Evolutionary conservation across 2,113 vertebrate species (phyloP), one percentile per base, ranked within the genome.

Genomic region (Charina bottae): DNA sequence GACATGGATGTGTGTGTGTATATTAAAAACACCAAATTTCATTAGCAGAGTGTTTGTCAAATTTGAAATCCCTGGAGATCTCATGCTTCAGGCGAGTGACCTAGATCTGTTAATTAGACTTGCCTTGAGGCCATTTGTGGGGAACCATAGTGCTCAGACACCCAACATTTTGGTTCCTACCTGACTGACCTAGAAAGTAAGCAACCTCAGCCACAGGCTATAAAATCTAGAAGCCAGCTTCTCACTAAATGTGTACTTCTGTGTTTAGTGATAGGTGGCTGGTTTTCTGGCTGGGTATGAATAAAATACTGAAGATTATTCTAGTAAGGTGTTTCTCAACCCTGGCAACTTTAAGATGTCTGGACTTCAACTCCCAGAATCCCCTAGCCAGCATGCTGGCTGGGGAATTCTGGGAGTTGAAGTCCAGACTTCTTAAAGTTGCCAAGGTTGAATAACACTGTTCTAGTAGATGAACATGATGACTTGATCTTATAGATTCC

Each of bases 101-200:
- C 89, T 83, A 90, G 21, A 55, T 56, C 37, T 83, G 54, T 83
- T 83, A 23, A 90, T 90, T 33, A 90, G 64, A 26, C 17, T 42
- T 83, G 49, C 33, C 53, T 56, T 53, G 53, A 33, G 53, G 10
- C 33, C 33, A 37, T 54, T 24, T 83, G 53, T 54, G 55, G 68
- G 53, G 68, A 37, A 89, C 15, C 11, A 55, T 8, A 56, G 7
- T 37, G 21, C 49, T 56, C n/a, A 90, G 72, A 54, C 53, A 90
- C 53, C 89, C 33, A 83, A 83, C 56, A 58, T 23, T 24, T 56
- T 90, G n/a, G 33, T 72, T 54, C 37, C 49, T 89, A 23, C 64
- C 83, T 83, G 68, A 33, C 54, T 78, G 68, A 90, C 19, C 23
- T 23, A 90, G 89, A 90, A 89, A 90, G 6, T 42, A 83, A 83